Conservation (phyloP, 2,888 invertebrate genomes). For the Scelioninae gen. 2 region DNA sequence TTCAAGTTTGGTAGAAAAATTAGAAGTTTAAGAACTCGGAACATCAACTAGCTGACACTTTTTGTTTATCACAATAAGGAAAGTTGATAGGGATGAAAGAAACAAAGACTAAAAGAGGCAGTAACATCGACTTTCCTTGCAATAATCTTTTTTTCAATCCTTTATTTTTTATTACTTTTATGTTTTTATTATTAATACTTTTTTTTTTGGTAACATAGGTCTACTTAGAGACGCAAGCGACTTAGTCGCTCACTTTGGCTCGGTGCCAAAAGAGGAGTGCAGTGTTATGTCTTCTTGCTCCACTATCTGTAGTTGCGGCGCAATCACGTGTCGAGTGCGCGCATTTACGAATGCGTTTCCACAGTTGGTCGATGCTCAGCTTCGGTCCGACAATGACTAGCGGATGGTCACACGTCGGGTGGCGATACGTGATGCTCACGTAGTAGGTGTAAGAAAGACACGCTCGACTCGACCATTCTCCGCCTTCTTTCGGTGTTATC, state of each 20-base stretch:
- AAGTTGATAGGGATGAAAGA: slow-evolving; percentile 47
- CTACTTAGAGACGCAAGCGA: slow-evolving; percentile 66
- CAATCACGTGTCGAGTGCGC: slow-evolving; percentile 18
- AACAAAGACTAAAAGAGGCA: slow-evolving; percentile 54
- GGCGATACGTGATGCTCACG: slow-evolving; percentile 65
- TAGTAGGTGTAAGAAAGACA: slow-evolving; percentile 36
- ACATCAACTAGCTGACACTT: slow-evolving; percentile 28
- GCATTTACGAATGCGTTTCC: too few species aligned
- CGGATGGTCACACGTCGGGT: slow-evolving; percentile 58
- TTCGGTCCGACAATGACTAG: slow-evolving; percentile 30
- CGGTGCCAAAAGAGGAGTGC: slow-evolving; percentile 65
- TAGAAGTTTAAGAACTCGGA: slow-evolving; percentile 54
- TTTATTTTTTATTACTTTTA: neutral
- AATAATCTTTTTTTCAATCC: slow-evolving; percentile 15
- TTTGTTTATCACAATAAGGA: slow-evolving; percentile 17
- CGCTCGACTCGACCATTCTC: slow-evolving; percentile 48
- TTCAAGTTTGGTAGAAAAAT: slow-evolving; percentile 62
- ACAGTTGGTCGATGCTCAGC: slow-evolving; percentile 21
- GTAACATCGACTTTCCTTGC: slow-evolving; percentile 40
- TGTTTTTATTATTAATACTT: slow-evolving; percentile 7
- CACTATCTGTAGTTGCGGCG: slow-evolving; percentile 60
- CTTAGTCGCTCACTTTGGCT: slow-evolving; percentile 66
- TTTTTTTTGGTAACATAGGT: slow-evolving; percentile 21
- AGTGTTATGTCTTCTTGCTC: slow-evolving; percentile 60
- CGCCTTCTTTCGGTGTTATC: slow-evolving; percentile 53